phyloP scores from a whole-genome alignment of 2,888 invertebrate species.

The Stenotaenia linearis region DNA sequence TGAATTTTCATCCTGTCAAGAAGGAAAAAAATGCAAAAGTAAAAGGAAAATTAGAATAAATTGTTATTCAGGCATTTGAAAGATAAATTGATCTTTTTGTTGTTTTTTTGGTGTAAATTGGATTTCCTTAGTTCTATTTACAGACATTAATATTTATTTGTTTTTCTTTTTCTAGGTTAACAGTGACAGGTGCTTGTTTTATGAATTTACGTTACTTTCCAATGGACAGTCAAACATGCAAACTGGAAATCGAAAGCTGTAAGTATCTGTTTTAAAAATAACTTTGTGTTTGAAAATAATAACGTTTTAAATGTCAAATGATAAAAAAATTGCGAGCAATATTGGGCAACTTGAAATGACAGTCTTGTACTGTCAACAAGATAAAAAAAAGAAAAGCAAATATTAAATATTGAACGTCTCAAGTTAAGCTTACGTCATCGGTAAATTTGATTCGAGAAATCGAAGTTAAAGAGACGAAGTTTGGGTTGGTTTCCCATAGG shows the following conservation, averaged over 20 bases:
- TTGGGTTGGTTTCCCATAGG: too few species aligned
- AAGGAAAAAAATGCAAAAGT: too few species aligned
- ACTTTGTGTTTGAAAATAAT: not conserved
- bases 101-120: too few species aligned
- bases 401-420: not conserved
- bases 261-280: slow-evolving; percentile 13
- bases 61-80: not conserved
- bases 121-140: too few species aligned
- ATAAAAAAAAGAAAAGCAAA: not conserved
- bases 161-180: slow-evolving; percentile 27
- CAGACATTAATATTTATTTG: too few species aligned
- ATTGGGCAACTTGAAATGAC: not conserved
- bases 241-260: slow-evolving; percentile 31
- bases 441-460: too few species aligned
- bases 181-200: slow-evolving; percentile 30
- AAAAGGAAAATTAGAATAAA: not conserved
- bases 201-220: slow-evolving; percentile 31
- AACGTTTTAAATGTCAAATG: not conserved
- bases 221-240: slow-evolving; percentile 30
- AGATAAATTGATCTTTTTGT: not conserved
- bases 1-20: not conserved
- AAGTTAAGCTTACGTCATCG: not conserved
- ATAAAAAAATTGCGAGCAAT: not conserved
- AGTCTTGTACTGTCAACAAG: not conserved
- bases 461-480: too few species aligned